Conservation (phyloP, 2,113 vertebrate genomes). For the Phylloscopus trochilus region DNA sequence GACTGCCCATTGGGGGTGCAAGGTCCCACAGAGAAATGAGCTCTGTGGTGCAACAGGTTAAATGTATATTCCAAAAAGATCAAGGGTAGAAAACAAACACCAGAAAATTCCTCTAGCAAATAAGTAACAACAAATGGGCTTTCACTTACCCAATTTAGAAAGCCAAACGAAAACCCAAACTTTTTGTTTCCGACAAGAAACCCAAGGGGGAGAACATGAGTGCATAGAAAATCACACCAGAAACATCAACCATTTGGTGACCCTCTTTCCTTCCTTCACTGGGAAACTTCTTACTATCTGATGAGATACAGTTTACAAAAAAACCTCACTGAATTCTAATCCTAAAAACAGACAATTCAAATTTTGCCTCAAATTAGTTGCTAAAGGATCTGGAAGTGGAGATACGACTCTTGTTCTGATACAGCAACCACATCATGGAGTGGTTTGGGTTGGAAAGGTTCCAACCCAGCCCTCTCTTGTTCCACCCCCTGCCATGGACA, state of each 20-base stretch:
- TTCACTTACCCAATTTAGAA: not conserved
- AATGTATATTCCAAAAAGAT: not conserved
- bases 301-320: not conserved
- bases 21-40: not conserved
- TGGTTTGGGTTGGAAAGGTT: not conserved
- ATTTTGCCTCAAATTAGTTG: not conserved
- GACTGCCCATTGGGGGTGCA: rapidly evolving
- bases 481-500: not conserved
- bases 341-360: not conserved
- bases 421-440: too few species aligned
- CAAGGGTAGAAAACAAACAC: too few species aligned
- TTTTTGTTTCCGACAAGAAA: not conserved
- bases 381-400: not conserved
- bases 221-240: rapidly evolving
- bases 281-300: not conserved
- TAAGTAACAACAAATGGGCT: not conserved
- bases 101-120: not conserved
- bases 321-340: not conserved
- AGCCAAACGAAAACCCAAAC: not conserved
- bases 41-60: not conserved
- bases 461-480: not conserved
- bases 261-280: rapidly evolving
- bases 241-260: not conserved
- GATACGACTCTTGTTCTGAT: not conserved
- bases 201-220: not conserved